Evolutionary conservation across 2,888 invertebrate genomes (phyloP).

Genomic region (Philereme vetulata): DNA sequence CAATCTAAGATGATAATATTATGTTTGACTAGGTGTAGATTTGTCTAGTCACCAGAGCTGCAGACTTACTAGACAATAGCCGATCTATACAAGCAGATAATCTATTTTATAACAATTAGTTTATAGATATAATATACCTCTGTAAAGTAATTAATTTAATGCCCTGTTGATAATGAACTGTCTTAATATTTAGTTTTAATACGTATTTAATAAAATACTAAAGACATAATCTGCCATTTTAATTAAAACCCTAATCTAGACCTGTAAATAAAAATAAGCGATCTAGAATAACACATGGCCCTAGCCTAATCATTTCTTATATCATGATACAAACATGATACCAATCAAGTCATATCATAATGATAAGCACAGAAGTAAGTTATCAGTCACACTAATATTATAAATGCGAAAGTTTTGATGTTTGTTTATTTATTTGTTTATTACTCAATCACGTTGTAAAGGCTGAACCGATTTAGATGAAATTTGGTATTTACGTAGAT

Average conservation of each 20-base stretch:
- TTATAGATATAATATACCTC: slow-evolving; percentile 24
- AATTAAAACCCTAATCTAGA: background rate
- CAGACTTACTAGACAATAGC: slow-evolving; percentile 7
- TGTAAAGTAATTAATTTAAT: slow-evolving; percentile 27
- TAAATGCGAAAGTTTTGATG: too few species aligned
- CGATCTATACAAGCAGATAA: slow-evolving; percentile 2
- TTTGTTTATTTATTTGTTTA: too few species aligned
- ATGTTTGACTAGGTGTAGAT: slow-evolving; percentile 37
- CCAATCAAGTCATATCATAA: too few species aligned
- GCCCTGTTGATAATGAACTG: background rate
- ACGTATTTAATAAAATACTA: slow-evolving; percentile 24
- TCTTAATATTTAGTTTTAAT: slow-evolving; percentile 3
- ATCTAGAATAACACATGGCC: too few species aligned
- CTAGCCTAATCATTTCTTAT: too few species aligned
- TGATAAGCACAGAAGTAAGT: too few species aligned
- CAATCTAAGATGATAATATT: background rate
- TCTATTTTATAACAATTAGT: slow-evolving; percentile 9
- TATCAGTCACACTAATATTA: too few species aligned
- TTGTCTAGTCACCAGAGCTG: slow-evolving; percentile 47
- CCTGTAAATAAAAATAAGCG: too few species aligned
- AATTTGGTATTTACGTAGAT: too few species aligned
- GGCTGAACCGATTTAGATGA: too few species aligned
- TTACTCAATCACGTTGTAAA: too few species aligned
- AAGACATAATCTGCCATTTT: slow-evolving; percentile 15
- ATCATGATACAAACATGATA: too few species aligned